phyloP scores from a whole-genome alignment of 2,113 vertebrate genomes.

The Rafetus swinhoei region DNA sequence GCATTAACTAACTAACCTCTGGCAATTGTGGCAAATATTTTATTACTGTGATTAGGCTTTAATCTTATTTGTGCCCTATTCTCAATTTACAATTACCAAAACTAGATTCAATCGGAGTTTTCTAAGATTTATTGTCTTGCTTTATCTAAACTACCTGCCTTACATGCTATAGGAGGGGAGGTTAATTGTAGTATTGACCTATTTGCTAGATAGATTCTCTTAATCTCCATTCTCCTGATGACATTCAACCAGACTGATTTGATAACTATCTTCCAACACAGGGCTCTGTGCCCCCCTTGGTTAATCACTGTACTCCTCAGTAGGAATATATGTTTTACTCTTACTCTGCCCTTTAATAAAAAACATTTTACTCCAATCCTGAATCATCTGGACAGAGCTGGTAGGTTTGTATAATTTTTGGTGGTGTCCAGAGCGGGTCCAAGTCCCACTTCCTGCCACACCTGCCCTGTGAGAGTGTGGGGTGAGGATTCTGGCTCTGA shows the following conservation, averaged over 20 bases:
- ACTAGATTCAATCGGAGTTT: background rate
- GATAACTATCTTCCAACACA: background rate
- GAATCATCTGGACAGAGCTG: background rate
- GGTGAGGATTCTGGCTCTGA: no score
- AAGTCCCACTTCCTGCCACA: no score
- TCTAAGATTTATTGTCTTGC: background rate
- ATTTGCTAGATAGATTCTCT: background rate
- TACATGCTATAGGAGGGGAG: background rate
- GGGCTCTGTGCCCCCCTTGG: background rate
- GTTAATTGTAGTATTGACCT: slow-evolving; percentile 30
- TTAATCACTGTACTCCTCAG: background rate
- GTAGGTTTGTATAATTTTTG: no score
- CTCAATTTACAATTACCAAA: background rate
- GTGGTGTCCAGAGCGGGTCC: no score
- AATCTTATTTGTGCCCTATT: background rate
- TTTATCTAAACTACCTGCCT: background rate
- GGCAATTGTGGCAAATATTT: background rate
- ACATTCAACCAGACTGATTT: background rate
- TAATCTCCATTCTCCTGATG: background rate
- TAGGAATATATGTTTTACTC: background rate
- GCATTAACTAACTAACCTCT: background rate
- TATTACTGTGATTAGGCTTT: background rate
- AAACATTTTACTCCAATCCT: background rate
- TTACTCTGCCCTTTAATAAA: background rate
- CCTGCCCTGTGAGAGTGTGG: no score